A percentile compares a stretch with the other conserved stretches of the same genome.
phyloP scores from a whole-genome alignment of 1,140 invertebrate genomes.

The Pygmarrhopalites habei region DNA sequence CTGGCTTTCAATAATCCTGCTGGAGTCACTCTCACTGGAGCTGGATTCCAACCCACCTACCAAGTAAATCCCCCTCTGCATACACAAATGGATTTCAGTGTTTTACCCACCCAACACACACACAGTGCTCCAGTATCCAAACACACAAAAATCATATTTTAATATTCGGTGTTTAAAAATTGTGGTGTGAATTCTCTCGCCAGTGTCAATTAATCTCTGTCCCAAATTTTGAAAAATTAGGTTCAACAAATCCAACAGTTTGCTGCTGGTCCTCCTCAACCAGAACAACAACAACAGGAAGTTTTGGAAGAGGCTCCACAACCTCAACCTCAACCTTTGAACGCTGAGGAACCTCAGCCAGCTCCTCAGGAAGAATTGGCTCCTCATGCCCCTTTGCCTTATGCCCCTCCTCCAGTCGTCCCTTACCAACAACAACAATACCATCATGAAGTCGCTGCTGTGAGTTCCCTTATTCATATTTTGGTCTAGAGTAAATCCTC shows the following conservation, averaged over 20 bases:
- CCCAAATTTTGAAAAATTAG: no score
- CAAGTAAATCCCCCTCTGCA: no score
- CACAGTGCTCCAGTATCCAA: no score
- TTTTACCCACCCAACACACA: no score
- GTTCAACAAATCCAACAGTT: no score
- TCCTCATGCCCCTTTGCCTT: background rate
- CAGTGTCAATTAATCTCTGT: no score
- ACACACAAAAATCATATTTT: no score
- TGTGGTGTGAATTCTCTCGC: no score
- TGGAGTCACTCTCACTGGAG: slow-evolving; percentile 33
- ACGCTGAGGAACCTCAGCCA: background rate
- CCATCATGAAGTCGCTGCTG: background rate
- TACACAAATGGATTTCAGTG: no score
- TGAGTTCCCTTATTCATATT: no score
- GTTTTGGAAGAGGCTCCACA: background rate
- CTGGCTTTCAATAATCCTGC: slow-evolving; percentile 32
- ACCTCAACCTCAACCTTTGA: background rate
- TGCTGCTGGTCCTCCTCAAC: background rate
- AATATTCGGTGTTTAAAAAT: no score
- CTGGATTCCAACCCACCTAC: slow-evolving; percentile 12
- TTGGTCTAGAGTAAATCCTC: no score
- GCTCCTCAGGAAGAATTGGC: background rate
- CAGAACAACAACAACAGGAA: slow-evolving; percentile 5
- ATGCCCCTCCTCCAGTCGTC: slow-evolving; percentile 4
- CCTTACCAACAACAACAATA: background rate